A percentile compares a stretch with the other conserved stretches of the same genome.
Evolutionary conservation across 2,113 vertebrate species (phyloP).

Genomic region (Steatornis caripensis): DNA sequence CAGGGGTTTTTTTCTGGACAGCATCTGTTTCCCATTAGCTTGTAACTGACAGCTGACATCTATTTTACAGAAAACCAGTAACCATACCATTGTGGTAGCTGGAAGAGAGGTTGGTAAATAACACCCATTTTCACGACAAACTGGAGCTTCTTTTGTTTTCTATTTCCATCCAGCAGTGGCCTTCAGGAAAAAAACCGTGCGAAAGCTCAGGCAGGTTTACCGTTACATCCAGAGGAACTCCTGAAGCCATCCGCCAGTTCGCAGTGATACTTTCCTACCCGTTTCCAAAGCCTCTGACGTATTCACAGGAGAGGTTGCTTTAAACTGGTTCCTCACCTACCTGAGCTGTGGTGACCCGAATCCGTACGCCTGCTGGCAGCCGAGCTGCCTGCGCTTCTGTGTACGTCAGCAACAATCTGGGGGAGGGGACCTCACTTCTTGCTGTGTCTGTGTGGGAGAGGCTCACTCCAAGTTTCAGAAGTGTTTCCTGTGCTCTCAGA

Average conservation of each 20-base stretch:
- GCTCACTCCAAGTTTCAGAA: background rate
- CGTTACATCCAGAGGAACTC: background rate
- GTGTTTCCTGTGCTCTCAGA: background rate
- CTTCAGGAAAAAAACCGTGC: background rate
- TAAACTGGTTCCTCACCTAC: background rate
- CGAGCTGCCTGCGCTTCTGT: background rate
- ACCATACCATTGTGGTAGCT: background rate
- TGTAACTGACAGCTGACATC: background rate
- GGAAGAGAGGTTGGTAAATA: background rate
- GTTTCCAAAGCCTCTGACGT: background rate
- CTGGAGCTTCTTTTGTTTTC: background rate
- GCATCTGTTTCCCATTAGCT: conserved; percentile 11
- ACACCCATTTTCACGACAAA: background rate
- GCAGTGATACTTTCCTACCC: background rate
- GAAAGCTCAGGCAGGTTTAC: background rate
- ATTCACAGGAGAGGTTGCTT: background rate
- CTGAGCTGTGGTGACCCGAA: background rate
- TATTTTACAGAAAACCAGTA: background rate
- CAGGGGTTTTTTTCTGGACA: background rate
- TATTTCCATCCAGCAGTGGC: background rate
- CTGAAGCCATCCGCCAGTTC: background rate
- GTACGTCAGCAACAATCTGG: background rate
- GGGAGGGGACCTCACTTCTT: background rate
- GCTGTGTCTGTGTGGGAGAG: background rate
- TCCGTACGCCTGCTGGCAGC: background rate